Base-by-base conservation (phyloP, 2,888 invertebrate genomes). In the Leucania comma region DNA sequence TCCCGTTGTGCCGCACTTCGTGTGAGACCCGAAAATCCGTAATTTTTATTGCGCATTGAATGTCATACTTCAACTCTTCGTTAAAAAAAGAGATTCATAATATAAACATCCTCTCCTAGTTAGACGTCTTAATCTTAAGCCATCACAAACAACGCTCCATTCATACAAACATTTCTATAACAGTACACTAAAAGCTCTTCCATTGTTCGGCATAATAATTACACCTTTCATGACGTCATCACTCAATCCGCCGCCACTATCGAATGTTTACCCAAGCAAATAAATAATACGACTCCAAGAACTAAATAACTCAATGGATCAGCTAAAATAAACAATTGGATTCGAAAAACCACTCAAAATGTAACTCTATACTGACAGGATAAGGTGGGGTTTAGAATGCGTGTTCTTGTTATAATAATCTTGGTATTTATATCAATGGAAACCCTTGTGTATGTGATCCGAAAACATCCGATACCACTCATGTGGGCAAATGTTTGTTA, bases 391-490 rank as follows among this genome's bases (percentile, higher is more conserved):
- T 68, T 66, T 83, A 3, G 57, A 59, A 29, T 59, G 68, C 14
- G 0, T 42, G 26, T 0, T 10, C 53, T 42, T 73, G 62, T 68
- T 59, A 50, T 63, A 51, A 58, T 81, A 77, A 70, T 81, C 78
- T 80, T 82, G 82, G 86, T 84, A 87, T 86, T 84, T 80, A 86
- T 90, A 92, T 93, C 90, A 92, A 92, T 91, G 91, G 90, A 87
- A 87, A 89, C 90, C 88, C 90, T 93, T 93, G 91, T 93, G 91
- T 93, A 88, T 89, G 89, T 91, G 93, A 93, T 92, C 91, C 88
- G 87, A 91, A 92, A 92, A 92, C 92, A 92, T 93, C 91, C 91
- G 90, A 93, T 88, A 89, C 88, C 90, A 92, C 92, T 92, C 87
- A 88, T 87, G 84, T 88, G 87, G 85, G 87, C 89, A 90, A 92